Conservation (phyloP, 2,888 invertebrate species). For the Notodromas monacha region DNA sequence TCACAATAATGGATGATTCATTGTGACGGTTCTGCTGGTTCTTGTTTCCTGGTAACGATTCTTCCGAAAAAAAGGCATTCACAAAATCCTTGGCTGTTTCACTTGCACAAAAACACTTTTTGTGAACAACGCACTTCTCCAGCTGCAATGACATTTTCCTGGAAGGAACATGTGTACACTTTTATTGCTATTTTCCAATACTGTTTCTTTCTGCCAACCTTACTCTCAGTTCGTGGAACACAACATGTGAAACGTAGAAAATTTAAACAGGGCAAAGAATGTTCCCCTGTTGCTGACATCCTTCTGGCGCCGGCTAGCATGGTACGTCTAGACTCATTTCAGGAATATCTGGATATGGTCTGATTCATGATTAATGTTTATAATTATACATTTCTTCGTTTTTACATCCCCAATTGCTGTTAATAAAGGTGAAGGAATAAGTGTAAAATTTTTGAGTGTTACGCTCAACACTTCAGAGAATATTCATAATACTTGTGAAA, state of each 20-base stretch:
- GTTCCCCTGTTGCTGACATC: conserved; percentile 4
- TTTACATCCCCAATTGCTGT: conserved; percentile 4
- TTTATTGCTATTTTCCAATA: conserved; percentile 2
- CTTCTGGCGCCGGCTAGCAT: conserved; percentile 4
- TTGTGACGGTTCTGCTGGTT: conserved; percentile 4
- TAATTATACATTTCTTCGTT: conserved; percentile 2
- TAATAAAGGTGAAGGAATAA: conserved; percentile 1
- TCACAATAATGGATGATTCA: conserved; percentile 4
- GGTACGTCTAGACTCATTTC: conserved; percentile 2
- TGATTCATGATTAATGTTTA: conserved; percentile 4
- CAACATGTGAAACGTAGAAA: conserved; percentile 2
- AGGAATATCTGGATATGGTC: conserved; percentile 4
- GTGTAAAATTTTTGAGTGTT: conserved; percentile 2
- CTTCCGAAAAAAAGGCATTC: conserved; percentile 1
- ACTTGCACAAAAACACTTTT: conserved; percentile 4
- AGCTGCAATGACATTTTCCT: conserved; percentile 4
- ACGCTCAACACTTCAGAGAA: too few relatives aligned
- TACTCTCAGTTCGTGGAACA: conserved; percentile 4
- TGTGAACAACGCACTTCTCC: conserved; percentile 4
- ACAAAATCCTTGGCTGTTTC: conserved; percentile 2
- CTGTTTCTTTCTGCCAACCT: conserved; percentile 4
- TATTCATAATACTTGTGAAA: too few relatives aligned
- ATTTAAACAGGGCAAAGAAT: conserved; percentile 1
- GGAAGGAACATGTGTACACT: conserved; percentile 4
- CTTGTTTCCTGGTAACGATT: conserved; percentile 4